These are phyloP conservation scores for Herpetotheres cachinnans DNA, from an alignment of 2,113 vertebrate species.

Conservation along the genomic window DNA sequence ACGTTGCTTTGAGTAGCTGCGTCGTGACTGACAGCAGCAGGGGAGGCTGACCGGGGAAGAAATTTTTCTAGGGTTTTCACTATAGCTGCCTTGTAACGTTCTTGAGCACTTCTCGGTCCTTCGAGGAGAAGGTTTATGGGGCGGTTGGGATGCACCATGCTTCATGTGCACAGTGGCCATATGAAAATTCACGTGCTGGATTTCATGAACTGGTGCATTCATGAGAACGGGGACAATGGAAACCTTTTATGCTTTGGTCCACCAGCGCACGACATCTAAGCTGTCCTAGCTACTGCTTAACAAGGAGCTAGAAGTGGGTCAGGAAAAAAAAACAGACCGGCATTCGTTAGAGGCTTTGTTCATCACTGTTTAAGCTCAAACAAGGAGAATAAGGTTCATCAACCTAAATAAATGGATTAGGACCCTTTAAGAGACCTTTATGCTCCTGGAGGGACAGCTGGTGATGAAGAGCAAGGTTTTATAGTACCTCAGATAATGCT, in stretches of 20 bases:
- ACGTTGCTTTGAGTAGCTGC: not conserved
- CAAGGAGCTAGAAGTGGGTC: not conserved
- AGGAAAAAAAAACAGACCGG: not conserved
- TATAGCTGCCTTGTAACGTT: not conserved
- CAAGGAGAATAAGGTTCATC: not conserved
- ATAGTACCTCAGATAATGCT: not conserved
- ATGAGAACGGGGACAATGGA: not conserved
- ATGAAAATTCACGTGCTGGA: not conserved
- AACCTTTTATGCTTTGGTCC: not conserved
- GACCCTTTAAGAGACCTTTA: not conserved
- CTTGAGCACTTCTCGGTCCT: not conserved
- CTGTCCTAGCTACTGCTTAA: not conserved
- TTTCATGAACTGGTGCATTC: not conserved
- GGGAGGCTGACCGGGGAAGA: not conserved
- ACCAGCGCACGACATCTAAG: not conserved
- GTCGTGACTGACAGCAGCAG: constrained; percentile 41
- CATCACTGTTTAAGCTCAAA: not conserved
- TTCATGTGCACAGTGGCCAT: not conserved
- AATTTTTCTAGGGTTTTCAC: constrained; percentile 1
- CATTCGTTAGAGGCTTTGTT: not conserved
- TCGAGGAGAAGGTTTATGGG: not conserved
- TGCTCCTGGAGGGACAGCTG: not conserved
- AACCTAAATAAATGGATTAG: not conserved
- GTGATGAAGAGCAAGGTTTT: not conserved
- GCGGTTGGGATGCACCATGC: not conserved